phyloP scores from a whole-genome alignment of 1,140 invertebrate species.

The Diachasma alloeum region DNA sequence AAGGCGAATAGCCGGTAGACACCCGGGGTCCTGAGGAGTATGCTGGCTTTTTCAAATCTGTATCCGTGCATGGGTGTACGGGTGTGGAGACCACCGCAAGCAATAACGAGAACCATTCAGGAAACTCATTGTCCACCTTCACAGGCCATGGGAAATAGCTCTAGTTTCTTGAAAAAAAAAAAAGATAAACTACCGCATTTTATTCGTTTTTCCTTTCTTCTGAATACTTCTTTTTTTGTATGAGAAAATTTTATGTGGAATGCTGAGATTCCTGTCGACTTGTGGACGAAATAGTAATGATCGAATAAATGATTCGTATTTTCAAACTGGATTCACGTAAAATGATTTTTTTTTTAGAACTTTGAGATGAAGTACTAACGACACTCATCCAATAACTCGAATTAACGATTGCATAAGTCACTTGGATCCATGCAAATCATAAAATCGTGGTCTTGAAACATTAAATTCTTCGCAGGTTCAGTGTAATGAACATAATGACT shows the following conservation, averaged over 20 bases:
- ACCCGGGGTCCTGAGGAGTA: not conserved
- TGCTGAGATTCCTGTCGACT: no score
- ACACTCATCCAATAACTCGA: no score
- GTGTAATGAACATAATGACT: no score
- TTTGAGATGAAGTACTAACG: no score
- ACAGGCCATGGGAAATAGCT: slow-evolving; percentile 16
- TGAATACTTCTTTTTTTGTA: not conserved
- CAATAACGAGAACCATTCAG: slow-evolving; percentile 36
- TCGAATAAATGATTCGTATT: no score
- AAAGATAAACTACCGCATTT: slow-evolving; percentile 1
- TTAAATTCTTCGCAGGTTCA: no score
- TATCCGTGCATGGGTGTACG: not conserved
- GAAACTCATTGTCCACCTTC: slow-evolving; percentile 22
- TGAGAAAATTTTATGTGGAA: not conserved
- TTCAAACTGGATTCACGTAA: no score
- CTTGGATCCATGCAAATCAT: no score
- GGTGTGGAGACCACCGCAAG: slow-evolving; percentile 24
- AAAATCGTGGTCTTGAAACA: no score
- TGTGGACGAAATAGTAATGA: no score
- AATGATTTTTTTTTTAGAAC: no score
- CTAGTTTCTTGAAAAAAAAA: slow-evolving; percentile 44
- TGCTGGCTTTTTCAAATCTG: not conserved
- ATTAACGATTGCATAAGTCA: no score
- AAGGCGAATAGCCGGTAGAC: not conserved
- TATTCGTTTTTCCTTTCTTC: not conserved